Evolutionary conservation across 2,888 invertebrate genomes (phyloP).

Genomic region (Lumbricus terrestris): DNA sequence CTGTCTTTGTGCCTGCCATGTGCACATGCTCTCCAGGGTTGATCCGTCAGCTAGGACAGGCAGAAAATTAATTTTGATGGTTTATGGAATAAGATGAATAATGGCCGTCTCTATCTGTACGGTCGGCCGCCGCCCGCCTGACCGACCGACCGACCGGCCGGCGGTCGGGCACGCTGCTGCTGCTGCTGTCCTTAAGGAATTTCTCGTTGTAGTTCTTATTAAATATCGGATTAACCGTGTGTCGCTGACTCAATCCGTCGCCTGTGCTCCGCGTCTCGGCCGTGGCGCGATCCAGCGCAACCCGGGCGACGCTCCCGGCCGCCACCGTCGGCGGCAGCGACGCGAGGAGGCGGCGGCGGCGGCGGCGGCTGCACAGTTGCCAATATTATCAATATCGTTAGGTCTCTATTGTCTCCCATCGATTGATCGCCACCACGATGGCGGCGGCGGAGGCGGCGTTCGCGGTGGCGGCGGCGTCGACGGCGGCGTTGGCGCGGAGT

Average conservation of each 20-base stretch:
- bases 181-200: neutral
- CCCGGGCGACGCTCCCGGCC: neutral
- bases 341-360: no score
- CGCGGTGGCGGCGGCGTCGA: neutral
- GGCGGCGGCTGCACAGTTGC: neutral
- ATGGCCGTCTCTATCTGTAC: slow-evolving; percentile 3
- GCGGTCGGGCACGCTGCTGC: neutral
- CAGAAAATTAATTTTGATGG: slow-evolving; percentile 11
- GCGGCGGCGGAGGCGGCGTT: neutral
- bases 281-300: neutral
- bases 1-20: neutral
- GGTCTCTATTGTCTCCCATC: slow-evolving; percentile 13
- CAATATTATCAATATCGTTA: slow-evolving; percentile 17
- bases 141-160: neutral
- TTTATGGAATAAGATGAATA: slow-evolving; percentile 3
- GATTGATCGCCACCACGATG: slow-evolving; percentile 10
- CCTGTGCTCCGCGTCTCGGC: slow-evolving; percentile 4
- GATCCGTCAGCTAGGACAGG: slow-evolving; percentile 9
- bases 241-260: slow-evolving; percentile 3
- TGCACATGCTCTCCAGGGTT: slow-evolving; percentile 6
- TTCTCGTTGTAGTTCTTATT: slow-evolving; percentile 3
- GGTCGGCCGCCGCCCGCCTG: no score
- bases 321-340: neutral
- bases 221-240: slow-evolving; percentile 3
- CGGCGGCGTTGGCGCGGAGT: slow-evolving; percentile 4